Evolutionary conservation across 2,888 invertebrate genomes (phyloP).

Genomic region (Empis stercorea): DNA sequence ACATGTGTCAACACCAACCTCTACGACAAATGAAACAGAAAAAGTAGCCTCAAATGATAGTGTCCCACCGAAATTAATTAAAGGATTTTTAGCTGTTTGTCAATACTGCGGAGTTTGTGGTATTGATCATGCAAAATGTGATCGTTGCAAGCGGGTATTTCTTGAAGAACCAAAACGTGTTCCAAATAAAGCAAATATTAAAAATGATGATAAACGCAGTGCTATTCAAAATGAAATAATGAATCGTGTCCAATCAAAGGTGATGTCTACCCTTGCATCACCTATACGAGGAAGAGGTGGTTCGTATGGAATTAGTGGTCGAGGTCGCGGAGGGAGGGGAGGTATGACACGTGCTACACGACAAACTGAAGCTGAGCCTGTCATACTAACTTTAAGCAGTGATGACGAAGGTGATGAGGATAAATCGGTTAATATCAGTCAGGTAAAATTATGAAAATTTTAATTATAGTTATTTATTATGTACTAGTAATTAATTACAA

Average conservation of each 20-base stretch:
- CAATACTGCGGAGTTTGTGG: conserved; percentile 68
- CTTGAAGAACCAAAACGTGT: conserved; percentile 55
- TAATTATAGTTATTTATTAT: background rate
- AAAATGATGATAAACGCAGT: conserved; percentile 5
- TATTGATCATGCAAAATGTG: conserved; percentile 65
- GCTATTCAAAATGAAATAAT: conserved; percentile 9
- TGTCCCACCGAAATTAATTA: conserved; percentile 48
- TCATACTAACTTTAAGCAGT: conserved; percentile 55
- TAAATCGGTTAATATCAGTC: background rate
- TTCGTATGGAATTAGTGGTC: conserved; percentile 15
- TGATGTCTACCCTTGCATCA: conserved; percentile 9
- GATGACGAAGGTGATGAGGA: conserved; percentile 43
- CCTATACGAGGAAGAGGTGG: conserved; percentile 13
- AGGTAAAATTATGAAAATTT: background rate
- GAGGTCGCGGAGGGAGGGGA: conserved; percentile 21
- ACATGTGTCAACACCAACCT: conserved; percentile 8
- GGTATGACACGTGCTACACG: conserved; percentile 30
- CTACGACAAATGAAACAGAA: conserved; percentile 4
- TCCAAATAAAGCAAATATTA: conserved; percentile 2
- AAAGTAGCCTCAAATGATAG: conserved; percentile 32
- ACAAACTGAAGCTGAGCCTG: conserved; percentile 51
- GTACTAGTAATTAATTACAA: background rate
- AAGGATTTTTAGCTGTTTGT: conserved; percentile 67
- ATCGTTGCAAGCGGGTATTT: conserved; percentile 57
- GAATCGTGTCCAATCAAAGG: conserved; percentile 15